Percentiles rank a stretch among this genome's conserved stretches.
phyloP scores from a whole-genome alignment of 2,797 vertebrate genomes.

The Notolepis coatsorum region DNA sequence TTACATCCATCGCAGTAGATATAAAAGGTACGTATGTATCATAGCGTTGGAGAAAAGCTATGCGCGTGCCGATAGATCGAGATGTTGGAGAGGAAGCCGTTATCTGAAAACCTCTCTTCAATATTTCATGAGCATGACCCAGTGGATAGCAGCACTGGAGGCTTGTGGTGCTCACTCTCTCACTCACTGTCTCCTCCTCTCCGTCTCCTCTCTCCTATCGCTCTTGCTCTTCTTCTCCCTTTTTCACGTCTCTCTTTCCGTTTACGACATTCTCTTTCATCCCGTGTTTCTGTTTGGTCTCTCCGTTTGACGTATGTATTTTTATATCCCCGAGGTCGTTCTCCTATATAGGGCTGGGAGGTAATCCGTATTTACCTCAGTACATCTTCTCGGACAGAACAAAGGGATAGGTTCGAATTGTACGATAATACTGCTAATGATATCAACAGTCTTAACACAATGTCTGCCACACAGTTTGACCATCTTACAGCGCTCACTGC shows the following conservation, averaged over 20 bases:
- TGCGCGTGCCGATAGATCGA: slow-evolving; percentile 26
- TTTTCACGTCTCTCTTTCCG: slow-evolving; percentile 19
- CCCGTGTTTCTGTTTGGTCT: slow-evolving; percentile 14
- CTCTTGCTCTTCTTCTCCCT: slow-evolving; percentile 14
- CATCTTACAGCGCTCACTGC: too few relatives aligned
- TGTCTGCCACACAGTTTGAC: too few relatives aligned
- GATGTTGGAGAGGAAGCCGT: slow-evolving; percentile 61
- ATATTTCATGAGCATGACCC: slow-evolving; percentile 79
- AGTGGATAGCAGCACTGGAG: slow-evolving; percentile 68
- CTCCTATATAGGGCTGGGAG: too few relatives aligned
- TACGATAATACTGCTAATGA: too few relatives aligned
- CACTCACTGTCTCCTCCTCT: neutral
- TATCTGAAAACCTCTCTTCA: slow-evolving; percentile 77
- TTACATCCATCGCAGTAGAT: neutral
- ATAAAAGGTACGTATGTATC: slow-evolving; percentile 1
- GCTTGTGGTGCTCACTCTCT: slow-evolving; percentile 46
- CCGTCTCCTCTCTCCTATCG: too few relatives aligned
- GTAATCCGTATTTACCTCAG: too few relatives aligned
- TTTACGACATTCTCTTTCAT: neutral
- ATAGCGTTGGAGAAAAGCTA: slow-evolving; percentile 9
- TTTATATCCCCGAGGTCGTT: too few relatives aligned
- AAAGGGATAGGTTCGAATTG: too few relatives aligned
- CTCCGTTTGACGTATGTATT: too few relatives aligned
- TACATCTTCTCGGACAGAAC: too few relatives aligned
- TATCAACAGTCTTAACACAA: too few relatives aligned